Evolutionary conservation across 2,888 invertebrate genomes (phyloP), one percentile per base, ranked within the genome.

Genomic region (Leucophenga montana): DNA sequence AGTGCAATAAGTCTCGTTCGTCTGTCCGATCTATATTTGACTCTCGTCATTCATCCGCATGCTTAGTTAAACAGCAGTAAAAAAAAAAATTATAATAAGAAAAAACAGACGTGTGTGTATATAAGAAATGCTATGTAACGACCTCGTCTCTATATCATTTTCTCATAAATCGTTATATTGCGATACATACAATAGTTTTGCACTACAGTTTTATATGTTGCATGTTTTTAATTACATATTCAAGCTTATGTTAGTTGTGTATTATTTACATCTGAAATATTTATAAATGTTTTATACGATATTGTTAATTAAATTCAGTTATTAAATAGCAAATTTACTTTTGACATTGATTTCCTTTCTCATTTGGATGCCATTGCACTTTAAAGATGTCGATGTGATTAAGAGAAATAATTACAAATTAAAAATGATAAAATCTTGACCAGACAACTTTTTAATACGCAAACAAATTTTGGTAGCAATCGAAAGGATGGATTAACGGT

Each of bases 111-210:
- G 1, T 1, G 5, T 50, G 14, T 11, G 3, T 39, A 1, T 50
- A 50, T n/a, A 50, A 50, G n/a, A 50, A 50, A 3, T 39, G 6
- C 4, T 16, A 16, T 50, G 22, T 18, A 22, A 56, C 27, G 56
- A 56, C 56, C 56, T 56, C 27, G 56, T 56, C 27, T 22, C 14
- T 27, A 27, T 56, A 56, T 13, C 56, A 56, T 56, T 56, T 56
- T 56, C 56, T 22, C 56, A 56, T 27, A 56, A 56, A 56, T 27
- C 18, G 31, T 56, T 22, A 2, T 56, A 18, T 53, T 39, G 8
- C 8, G 39, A 39, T 39, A 39, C 8, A 11, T 39, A 8, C n/a
- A n/a, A n/a, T 27, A 27, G 27, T 27, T 39, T 39, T 39, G 8
- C 33, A 33, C 33, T 33, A 33, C 33, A 5, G 8, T 39, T 39